phyloP scores from a whole-genome alignment of 2,113 vertebrate species.

The Burhinus oedicnemus region DNA sequence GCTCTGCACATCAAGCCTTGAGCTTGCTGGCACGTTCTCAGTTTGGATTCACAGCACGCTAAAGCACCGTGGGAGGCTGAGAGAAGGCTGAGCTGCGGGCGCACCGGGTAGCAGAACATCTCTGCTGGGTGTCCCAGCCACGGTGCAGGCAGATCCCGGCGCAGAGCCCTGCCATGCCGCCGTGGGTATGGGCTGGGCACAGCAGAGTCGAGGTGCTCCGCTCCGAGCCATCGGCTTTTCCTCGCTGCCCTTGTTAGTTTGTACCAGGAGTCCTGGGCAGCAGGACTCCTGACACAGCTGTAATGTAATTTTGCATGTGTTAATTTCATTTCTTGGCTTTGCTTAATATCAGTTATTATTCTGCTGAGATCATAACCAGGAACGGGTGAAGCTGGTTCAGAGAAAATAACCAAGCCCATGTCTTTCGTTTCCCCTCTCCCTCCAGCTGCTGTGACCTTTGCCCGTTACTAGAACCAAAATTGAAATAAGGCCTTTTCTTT shows the following conservation, averaged over 20 bases:
- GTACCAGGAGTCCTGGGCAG: background rate
- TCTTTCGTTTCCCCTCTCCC: constrained; percentile 60
- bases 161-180: background rate
- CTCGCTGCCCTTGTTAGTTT: background rate
- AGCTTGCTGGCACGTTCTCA: background rate
- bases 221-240: background rate
- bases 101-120: fast-evolving
- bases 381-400: constrained; percentile 55
- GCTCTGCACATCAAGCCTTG: background rate
- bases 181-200: fast-evolving
- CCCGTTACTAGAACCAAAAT: constrained; percentile 53
- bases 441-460: constrained; percentile 38
- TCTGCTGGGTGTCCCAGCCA: background rate
- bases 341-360: constrained; percentile 62
- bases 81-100: background rate
- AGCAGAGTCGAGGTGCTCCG: background rate
- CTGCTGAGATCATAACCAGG: constrained; percentile 49
- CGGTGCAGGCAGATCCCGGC: fast-evolving
- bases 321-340: constrained; percentile 66
- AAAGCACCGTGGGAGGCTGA: background rate
- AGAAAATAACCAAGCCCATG: constrained; percentile 42
- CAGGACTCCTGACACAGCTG: background rate
- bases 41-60: background rate
- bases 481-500: constrained; percentile 43
- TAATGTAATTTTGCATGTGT: constrained; percentile 60